Evolutionary conservation across 2,113 vertebrate genomes (phyloP), one percentile per base, ranked within the genome.

Genomic region (Pedetes capensis): DNA sequence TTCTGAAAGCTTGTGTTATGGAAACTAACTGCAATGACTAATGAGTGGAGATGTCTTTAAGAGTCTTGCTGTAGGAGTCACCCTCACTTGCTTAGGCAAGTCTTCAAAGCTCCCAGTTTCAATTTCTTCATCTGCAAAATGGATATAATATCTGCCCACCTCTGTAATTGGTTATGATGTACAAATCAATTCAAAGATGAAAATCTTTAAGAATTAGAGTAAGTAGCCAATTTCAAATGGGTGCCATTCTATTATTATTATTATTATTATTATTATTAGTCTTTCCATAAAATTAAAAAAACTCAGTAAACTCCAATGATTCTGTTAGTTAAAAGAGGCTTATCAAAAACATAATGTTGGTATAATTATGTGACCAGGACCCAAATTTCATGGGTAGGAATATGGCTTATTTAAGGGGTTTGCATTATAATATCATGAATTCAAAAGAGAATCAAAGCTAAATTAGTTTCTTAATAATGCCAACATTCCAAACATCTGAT

Each of bases 401-500:
- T 85, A 75, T 74, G 95, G 66, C 37, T 96, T 49, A 49, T 83
- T 96, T 88, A 2, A 74, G 34, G 51, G 74, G 3, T 71, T 95
- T 95, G 39, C 13, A 63, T 86, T 96, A 66, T 90, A 96, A 69
- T 34, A 87, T 75, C 86, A 93, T 12, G 39, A 51, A 71, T 89
- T 96, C 95, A 96, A 95, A 96, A 93, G 90, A 47, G 68, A 93
- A 93, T 87, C 11, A 78, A 92, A 96, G 91, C 95, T 93, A 96
- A 97, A 96, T 90, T 72, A 95, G 49, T 83, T 91, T 92, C 76
- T 93, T 95, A 94, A 96, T 81, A 95, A 53, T 87, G 95, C 94
- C 96, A 97, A 93, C 96, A 97, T 97, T 97, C 97, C 96, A 95
- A 83, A 91, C 59, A 79, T 80, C 68, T 97, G 95, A 97, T 94